A percentile compares a stretch with the other conserved stretches of the same genome.
phyloP scores from a whole-genome alignment of 2,113 vertebrate genomes.

The Syngnathoides biaculeatus region DNA sequence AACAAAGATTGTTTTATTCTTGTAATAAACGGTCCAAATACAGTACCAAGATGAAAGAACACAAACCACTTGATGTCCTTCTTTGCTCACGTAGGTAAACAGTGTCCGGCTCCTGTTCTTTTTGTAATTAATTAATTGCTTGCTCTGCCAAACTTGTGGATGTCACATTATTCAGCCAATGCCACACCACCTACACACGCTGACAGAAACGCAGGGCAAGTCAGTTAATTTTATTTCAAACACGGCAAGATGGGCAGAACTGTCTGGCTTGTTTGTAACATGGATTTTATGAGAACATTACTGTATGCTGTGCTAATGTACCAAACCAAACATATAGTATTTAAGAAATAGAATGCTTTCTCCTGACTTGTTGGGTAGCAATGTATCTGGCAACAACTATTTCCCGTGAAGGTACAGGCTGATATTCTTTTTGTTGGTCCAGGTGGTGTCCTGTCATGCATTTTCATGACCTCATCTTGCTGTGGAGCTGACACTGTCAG shows the following conservation, averaged over 20 bases:
- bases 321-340: not conserved
- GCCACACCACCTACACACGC: not conserved
- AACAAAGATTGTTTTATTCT: not conserved
- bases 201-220: not conserved
- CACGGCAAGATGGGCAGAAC: not conserved
- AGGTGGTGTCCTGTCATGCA: constrained; percentile 70
- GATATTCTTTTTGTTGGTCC: not conserved
- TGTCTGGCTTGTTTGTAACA: not conserved
- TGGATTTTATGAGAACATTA: not conserved
- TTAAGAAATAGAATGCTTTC: not conserved
- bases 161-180: constrained; percentile 1
- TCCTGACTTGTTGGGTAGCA: not conserved
- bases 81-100: not conserved
- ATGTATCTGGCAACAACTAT: not conserved
- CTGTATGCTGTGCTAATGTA: not conserved
- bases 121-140: not conserved
- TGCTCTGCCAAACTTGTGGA: not conserved
- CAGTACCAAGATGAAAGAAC: not conserved
- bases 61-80: not conserved
- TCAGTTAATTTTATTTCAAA: not conserved
- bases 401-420: not conserved
- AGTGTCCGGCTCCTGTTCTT: not conserved
- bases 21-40: not conserved
- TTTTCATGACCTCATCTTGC: constrained; percentile 60
- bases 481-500: constrained; percentile 73